Percentiles rank a stretch among this genome's conserved stretches.
These are phyloP conservation scores for Macquaria ambigua DNA, from an alignment of 2,113 vertebrate genomes.

Conservation along the genomic window DNA sequence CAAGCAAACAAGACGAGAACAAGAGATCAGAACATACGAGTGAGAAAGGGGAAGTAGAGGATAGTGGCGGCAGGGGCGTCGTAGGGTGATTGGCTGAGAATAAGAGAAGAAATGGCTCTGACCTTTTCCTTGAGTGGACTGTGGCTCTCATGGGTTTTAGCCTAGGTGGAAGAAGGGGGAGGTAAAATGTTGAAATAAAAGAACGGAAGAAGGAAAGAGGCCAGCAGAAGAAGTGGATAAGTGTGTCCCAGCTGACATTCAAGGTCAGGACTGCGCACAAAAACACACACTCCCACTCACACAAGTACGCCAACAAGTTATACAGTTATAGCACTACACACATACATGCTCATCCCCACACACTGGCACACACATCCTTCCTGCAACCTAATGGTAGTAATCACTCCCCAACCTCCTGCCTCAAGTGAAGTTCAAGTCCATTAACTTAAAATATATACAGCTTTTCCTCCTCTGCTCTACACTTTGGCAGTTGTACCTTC, in stretches of 20 bases:
- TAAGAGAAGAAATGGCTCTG: slow-evolving; percentile 69
- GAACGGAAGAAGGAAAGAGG: slow-evolving; percentile 44
- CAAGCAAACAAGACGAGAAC: not conserved
- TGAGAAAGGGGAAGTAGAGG: slow-evolving; percentile 3
- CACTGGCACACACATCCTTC: slow-evolving; percentile 28
- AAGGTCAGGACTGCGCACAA: slow-evolving; percentile 56
- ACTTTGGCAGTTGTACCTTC: slow-evolving; percentile 52
- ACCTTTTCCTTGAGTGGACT: slow-evolving; percentile 80
- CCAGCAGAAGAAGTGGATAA: slow-evolving; percentile 69
- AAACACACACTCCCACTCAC: slow-evolving; percentile 30
- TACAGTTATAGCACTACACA: not conserved
- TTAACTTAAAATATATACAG: slow-evolving; percentile 71
- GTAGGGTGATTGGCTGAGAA: slow-evolving; percentile 27
- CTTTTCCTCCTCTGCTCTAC: slow-evolving; percentile 42
- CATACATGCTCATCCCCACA: slow-evolving; percentile 2
- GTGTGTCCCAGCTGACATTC: slow-evolving; percentile 71
- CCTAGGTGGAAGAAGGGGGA: slow-evolving; percentile 49
- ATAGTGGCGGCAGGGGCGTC: not conserved
- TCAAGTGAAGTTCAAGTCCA: slow-evolving; percentile 75
- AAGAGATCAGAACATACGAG: not conserved
- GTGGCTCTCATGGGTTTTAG: slow-evolving; percentile 67
- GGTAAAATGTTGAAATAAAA: slow-evolving; percentile 70
- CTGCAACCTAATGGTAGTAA: slow-evolving; percentile 66
- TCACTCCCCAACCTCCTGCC: slow-evolving; percentile 59
- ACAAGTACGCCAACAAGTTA: slow-evolving; percentile 35